A percentile compares a stretch with the other conserved stretches of the same genome.
These are phyloP conservation scores for Hydriomena furcata DNA, from an alignment of 2,888 invertebrate species.

Conservation along the genomic window DNA sequence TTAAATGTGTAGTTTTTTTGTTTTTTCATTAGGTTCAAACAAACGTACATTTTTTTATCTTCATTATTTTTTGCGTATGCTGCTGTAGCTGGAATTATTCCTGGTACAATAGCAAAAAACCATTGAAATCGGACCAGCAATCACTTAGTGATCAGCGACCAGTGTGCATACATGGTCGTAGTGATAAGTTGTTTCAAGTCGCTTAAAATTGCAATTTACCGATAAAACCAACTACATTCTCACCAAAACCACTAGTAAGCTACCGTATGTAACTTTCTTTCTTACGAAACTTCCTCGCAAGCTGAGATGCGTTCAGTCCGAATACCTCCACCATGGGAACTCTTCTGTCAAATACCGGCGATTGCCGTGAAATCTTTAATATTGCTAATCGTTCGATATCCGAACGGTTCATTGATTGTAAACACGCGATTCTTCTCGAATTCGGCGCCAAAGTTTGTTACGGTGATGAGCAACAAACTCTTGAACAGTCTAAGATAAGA, in stretches of 20 bases:
- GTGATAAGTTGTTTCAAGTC: too few relatives aligned
- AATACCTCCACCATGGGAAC: conserved; percentile 36
- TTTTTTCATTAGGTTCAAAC: too few relatives aligned
- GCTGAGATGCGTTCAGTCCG: conserved; percentile 31
- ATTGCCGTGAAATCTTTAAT: conserved; percentile 62
- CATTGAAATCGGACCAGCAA: too few relatives aligned
- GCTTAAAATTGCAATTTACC: too few relatives aligned
- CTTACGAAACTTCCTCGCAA: conserved; percentile 13
- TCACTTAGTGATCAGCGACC: too few relatives aligned
- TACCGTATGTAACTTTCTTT: conserved; percentile 20
- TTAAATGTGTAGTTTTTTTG: too few relatives aligned
- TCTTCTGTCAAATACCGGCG: conserved; percentile 51
- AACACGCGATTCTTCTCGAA: conserved; percentile 34
- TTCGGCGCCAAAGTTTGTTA: conserved; percentile 13
- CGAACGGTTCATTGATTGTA: conserved; percentile 33
- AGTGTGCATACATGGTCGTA: too few relatives aligned
- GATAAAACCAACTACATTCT: too few relatives aligned
- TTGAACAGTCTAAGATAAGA: neutral
- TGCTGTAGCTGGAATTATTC: too few relatives aligned
- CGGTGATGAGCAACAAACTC: conserved; percentile 1
- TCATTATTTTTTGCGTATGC: too few relatives aligned
- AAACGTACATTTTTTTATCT: too few relatives aligned
- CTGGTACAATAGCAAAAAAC: too few relatives aligned
- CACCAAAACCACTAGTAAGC: conserved; percentile 3
- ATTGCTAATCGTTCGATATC: conserved; percentile 47